Evolutionary conservation across 2,113 vertebrate genomes (phyloP).

Genomic region (Empidonax alnorum): DNA sequence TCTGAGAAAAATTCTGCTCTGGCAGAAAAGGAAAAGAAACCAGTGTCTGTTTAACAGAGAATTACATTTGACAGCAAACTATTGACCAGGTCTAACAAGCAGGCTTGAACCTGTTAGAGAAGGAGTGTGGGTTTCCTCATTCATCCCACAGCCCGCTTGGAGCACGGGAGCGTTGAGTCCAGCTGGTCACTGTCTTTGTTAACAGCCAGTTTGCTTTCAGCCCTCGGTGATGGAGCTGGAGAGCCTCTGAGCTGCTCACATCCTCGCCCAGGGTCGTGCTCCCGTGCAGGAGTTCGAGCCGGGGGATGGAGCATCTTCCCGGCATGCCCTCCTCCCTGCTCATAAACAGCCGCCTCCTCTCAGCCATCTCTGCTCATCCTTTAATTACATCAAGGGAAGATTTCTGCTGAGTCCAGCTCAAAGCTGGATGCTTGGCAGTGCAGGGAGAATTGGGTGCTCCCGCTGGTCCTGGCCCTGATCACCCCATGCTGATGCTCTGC

Average conservation of each 20-base stretch:
- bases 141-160: accelerated
- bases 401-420: conserved; percentile 40
- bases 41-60: background rate
- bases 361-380: background rate
- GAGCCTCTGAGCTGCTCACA: background rate
- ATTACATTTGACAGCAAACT: conserved; percentile 52
- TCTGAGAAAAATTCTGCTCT: background rate
- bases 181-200: background rate
- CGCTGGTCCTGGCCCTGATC: background rate
- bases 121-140: background rate
- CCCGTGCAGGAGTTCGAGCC: background rate
- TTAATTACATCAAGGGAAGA: conserved; percentile 40
- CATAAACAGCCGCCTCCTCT: background rate
- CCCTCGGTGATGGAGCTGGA: background rate
- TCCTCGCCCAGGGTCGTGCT: background rate
- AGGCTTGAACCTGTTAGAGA: background rate
- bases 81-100: conserved; percentile 61
- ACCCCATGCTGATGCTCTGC: background rate
- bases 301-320: conserved; percentile 3
- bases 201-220: conserved; percentile 26
- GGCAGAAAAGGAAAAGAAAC: background rate
- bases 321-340: background rate
- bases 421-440: background rate
- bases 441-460: accelerated
- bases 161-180: background rate